Evolutionary conservation across 1,140 invertebrate genomes (phyloP), one percentile per base, ranked within the genome.

Genomic region (Drosophila hydei): DNA sequence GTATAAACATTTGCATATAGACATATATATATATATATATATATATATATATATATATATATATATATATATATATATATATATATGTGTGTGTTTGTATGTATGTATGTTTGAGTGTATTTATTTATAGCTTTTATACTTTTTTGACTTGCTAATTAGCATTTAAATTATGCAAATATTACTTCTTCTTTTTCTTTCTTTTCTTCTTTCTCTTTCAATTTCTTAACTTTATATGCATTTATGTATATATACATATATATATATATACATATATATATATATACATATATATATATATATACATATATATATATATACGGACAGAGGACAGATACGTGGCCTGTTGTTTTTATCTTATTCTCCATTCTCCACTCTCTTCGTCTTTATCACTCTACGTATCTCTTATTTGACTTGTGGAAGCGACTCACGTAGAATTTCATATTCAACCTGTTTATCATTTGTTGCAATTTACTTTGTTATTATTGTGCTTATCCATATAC

Each of bases 101-200:
- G 8, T 18, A 11, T 56, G 55, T 48, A 43, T 60, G 56, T 56
- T 21, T 58, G 16, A 69, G 56, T 72, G 43, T 40, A 68, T 79
- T 75, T 83, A 84, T 84, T 78, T 83, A 78, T 83, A 75, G 59
- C 70, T 59, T 70, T 62, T 62, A 25, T 30, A 55, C 40, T 48
- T 43, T 60, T 42, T 58, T 48, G 12, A 54, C 30, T 61, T 64
- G 70, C 65, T 77, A 81, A 87, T 87, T 85, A 85, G 73, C 80
- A 77, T 85, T 80, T 64, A 67, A 85, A 87, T 85, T 85, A 87
- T 87, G 77, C 81, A 80, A 87, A 85, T 75, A 80, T 77, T 56
- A 85, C 59, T 85, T 58, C 43, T 59, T 59, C 45, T 68, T 30
- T 14, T 47, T 2, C 50, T 30, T 36, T 30, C 18, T 27, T 2